These are phyloP conservation scores for Linyphia triangularis DNA, from an alignment of 2,888 invertebrate genomes.

Conservation along the genomic window DNA sequence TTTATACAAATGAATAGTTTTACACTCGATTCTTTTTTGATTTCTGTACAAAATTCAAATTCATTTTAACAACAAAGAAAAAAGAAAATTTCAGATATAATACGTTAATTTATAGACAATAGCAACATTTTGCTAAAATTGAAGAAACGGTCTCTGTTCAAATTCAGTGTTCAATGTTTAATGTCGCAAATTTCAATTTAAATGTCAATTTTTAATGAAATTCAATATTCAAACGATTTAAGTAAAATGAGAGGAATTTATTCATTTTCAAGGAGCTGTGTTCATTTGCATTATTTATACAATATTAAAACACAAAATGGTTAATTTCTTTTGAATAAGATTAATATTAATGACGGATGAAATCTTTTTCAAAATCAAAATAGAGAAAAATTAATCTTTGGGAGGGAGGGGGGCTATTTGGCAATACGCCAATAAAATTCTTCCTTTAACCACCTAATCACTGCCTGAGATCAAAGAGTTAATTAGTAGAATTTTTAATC, in stretches of 20 bases:
- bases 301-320: too few relatives aligned
- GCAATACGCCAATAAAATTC: not conserved
- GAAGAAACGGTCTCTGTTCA: too few relatives aligned
- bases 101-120: too few relatives aligned
- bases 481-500: constrained; percentile 21
- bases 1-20: too few relatives aligned
- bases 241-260: not conserved
- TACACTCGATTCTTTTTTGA: too few relatives aligned
- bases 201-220: not conserved
- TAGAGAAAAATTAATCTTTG: not conserved
- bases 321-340: not conserved
- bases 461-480: constrained; percentile 15
- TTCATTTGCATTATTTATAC: not conserved
- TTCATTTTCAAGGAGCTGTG: not conserved
- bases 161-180: too few relatives aligned
- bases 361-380: not conserved
- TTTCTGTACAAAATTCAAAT: too few relatives aligned
- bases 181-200: too few relatives aligned
- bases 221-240: not conserved
- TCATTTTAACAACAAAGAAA: too few relatives aligned
- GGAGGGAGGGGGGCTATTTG: not conserved
- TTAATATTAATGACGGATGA: not conserved
- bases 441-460: not conserved
- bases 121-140: too few relatives aligned
- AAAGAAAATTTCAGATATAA: too few relatives aligned